These are phyloP conservation scores for Calephelis virginiensis DNA, from an alignment of 1,140 invertebrate species.

Conservation along the genomic window DNA sequence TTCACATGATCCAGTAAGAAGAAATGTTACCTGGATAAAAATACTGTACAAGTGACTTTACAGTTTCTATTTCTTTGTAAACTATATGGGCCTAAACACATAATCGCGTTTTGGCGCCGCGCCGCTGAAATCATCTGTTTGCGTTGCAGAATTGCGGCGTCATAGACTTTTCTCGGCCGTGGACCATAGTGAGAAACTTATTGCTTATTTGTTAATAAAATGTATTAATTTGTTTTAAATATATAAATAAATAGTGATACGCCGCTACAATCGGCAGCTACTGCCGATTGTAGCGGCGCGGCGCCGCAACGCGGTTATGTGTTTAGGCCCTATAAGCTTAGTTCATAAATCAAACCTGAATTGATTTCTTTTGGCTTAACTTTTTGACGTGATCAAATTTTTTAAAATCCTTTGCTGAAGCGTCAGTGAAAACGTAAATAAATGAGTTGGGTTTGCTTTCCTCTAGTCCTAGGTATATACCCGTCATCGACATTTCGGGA, in stretches of 20 bases:
- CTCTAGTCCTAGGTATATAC: constrained; percentile 80
- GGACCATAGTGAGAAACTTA: no score
- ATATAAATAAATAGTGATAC: no score
- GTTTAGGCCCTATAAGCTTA: not conserved
- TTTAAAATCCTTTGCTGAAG: constrained; percentile 72
- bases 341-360: constrained; percentile 39
- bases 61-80: no score
- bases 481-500: constrained; percentile 81
- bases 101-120: no score
- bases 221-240: no score
- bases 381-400: constrained; percentile 34
- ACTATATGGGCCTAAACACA: not conserved
- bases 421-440: constrained; percentile 85
- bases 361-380: constrained; percentile 42
- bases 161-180: no score
- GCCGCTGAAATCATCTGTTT: no score
- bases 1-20: constrained; percentile 46
- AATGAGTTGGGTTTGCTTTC: constrained; percentile 79
- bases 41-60: constrained; percentile 3
- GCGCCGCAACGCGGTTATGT: no score
- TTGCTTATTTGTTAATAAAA: no score
- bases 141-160: no score
- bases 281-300: no score
- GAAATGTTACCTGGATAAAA: constrained; percentile 46
- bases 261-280: no score